phyloP scores from a whole-genome alignment of 2,888 invertebrate genomes.

The Agrotis exclamationis region DNA sequence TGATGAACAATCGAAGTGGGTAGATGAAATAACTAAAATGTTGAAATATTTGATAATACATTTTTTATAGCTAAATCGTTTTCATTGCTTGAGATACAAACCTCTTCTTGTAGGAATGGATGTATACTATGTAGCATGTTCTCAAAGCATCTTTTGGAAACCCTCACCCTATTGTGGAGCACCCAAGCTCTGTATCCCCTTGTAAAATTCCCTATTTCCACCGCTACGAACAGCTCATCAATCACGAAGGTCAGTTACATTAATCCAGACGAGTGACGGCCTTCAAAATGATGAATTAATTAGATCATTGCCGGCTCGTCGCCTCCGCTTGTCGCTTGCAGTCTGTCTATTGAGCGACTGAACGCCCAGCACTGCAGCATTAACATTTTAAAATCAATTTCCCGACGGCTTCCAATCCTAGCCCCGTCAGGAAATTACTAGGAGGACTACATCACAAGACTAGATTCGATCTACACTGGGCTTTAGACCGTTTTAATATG shows the following conservation, averaged over 20 bases:
- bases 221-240: conserved; percentile 24
- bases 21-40: too few relatives aligned
- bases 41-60: too few relatives aligned
- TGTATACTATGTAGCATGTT: too few relatives aligned
- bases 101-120: too few relatives aligned
- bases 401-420: conserved; percentile 53
- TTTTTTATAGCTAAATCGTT: too few relatives aligned
- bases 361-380: conserved; percentile 56
- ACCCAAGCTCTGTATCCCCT: not conserved
- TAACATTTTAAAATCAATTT: conserved; percentile 75
- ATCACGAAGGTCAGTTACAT: conserved; percentile 44
- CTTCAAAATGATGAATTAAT: conserved; percentile 50
- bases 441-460: conserved; percentile 24
- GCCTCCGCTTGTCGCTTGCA: conserved; percentile 46
- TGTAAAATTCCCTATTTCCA: conserved; percentile 4
- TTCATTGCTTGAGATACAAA: too few relatives aligned
- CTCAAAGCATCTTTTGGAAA: not conserved
- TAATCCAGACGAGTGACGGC: conserved; percentile 29
- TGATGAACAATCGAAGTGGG: not conserved
- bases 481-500: not conserved
- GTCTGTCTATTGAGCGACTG: conserved; percentile 24
- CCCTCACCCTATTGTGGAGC: not conserved
- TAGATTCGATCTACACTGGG: conserved; percentile 25
- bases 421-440: conserved; percentile 57
- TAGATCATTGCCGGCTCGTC: conserved; percentile 50